Evolutionary conservation across 2,888 invertebrate genomes (phyloP).

Genomic region (Standfussiana lucernea): DNA sequence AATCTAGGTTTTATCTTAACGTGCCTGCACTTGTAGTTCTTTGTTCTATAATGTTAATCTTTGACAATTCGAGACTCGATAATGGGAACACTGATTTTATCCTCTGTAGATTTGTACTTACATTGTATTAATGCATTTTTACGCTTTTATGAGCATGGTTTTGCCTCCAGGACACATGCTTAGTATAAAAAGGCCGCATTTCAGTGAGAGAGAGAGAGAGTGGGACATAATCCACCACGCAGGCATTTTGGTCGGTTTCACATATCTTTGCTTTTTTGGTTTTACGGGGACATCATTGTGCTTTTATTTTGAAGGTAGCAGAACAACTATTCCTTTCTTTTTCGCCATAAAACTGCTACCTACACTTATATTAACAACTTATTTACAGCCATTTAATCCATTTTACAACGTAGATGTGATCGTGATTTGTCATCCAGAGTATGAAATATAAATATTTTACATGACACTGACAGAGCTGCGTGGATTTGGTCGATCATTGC

Average conservation of each 20-base stretch:
- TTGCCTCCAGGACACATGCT: neutral
- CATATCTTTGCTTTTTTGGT: neutral
- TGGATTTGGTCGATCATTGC: conserved; percentile 69
- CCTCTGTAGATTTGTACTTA: neutral
- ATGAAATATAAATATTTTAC: conserved; percentile 32
- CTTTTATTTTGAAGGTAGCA: neutral
- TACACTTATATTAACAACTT: neutral
- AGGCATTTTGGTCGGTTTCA: neutral
- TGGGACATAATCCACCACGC: neutral
- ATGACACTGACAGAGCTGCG: conserved; percentile 38
- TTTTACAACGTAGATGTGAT: neutral
- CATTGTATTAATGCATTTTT: neutral
- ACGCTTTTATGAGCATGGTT: neutral
- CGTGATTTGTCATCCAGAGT: conserved; percentile 25
- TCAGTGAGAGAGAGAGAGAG: neutral
- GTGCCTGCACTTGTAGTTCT: neutral
- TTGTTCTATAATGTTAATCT: neutral
- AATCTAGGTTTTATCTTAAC: neutral
- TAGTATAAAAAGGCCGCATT: neutral
- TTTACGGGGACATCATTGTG: neutral
- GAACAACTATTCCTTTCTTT: neutral
- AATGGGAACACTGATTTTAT: neutral
- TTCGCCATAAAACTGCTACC: neutral
- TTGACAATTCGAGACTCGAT: neutral
- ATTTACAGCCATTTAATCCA: neutral